Evolutionary conservation across 2,113 vertebrate species (phyloP).

Genomic region (Haliaeetus leucogaster): DNA sequence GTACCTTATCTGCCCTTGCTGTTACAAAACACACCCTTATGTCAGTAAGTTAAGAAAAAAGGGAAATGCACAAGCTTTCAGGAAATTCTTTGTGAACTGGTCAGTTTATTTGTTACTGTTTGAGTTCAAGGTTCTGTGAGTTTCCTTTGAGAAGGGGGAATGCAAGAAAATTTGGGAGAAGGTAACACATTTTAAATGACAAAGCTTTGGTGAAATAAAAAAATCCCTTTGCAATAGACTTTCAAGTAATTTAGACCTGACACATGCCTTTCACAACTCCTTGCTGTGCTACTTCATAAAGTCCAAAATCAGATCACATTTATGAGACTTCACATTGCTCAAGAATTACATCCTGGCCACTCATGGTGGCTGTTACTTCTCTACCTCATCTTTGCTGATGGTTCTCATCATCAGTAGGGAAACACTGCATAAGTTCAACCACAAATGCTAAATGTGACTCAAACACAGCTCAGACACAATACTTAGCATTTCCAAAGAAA

Average conservation of each 20-base stretch:
- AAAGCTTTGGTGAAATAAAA: neutral
- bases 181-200: neutral
- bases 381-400: neutral
- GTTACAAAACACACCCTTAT: slow-evolving; percentile 8
- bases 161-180: neutral
- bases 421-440: neutral
- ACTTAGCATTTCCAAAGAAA: neutral
- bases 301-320: neutral
- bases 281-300: neutral
- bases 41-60: neutral
- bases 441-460: neutral
- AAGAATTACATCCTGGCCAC: neutral
- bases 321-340: neutral
- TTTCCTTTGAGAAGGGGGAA: neutral
- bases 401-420: neutral
- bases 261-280: neutral
- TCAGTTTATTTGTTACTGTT: neutral
- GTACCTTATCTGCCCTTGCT: neutral
- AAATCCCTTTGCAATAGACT: neutral
- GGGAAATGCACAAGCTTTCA: neutral
- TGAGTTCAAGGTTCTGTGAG: neutral
- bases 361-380: neutral
- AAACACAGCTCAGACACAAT: neutral
- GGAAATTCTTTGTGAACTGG: neutral
- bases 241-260: neutral